Evolutionary conservation across 2,888 invertebrate species (phyloP).

Genomic region (Ommatoiulus sabulosus): DNA sequence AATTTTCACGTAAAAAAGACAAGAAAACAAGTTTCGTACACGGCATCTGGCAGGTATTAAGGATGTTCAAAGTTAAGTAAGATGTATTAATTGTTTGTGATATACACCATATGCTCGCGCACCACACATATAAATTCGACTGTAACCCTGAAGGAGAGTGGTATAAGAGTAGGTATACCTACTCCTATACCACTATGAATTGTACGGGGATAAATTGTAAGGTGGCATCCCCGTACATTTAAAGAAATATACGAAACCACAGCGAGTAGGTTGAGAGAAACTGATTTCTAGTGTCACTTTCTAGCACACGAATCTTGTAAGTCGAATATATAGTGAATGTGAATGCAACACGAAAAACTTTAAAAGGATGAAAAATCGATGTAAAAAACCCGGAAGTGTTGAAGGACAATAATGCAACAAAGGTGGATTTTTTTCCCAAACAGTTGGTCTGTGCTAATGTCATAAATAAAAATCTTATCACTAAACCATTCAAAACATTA

Average conservation of each 20-base stretch:
- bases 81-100: background rate
- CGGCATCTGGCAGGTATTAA: background rate
- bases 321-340: background rate
- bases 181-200: too few species aligned
- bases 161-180: background rate
- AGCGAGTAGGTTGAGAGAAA: background rate
- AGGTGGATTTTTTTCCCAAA: background rate
- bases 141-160: background rate
- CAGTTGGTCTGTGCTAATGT: background rate
- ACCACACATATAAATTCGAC: background rate
- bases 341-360: background rate
- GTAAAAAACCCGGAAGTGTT: background rate
- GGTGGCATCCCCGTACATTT: background rate
- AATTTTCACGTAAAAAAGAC: background rate
- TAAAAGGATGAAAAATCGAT: background rate
- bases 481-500: background rate
- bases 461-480: constrained; percentile 23
- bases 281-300: background rate
- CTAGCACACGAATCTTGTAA: background rate
- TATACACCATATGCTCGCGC: background rate
- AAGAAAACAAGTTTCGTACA: background rate
- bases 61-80: constrained; percentile 2
- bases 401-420: background rate
- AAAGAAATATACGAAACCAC: background rate
- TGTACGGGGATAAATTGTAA: too few species aligned